Conservation (phyloP, 2,888 invertebrate species). For the Andrena fulva region DNA sequence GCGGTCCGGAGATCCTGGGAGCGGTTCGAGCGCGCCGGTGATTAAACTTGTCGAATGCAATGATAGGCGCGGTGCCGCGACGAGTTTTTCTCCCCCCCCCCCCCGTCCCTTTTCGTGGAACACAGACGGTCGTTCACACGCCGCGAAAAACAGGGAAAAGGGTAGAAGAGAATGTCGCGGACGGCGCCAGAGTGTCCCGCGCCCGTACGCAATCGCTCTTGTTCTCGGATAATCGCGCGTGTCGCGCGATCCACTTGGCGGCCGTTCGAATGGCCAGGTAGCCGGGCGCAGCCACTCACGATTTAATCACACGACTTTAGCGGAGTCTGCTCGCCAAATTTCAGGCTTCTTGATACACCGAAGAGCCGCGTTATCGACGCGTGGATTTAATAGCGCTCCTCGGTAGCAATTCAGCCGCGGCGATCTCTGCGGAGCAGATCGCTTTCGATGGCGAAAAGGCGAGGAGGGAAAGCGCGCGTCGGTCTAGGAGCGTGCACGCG, state of each 20-base stretch:
- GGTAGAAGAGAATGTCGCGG: conserved; percentile 55
- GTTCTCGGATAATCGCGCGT: conserved; percentile 45
- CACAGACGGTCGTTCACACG: conserved; percentile 12
- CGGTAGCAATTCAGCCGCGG: too few relatives aligned
- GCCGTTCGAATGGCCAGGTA: conserved; percentile 6
- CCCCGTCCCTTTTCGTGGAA: conserved; percentile 8
- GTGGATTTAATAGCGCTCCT: too few relatives aligned
- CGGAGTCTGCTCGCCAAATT: too few relatives aligned
- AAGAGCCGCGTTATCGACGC: too few relatives aligned
- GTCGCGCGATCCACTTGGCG: conserved; percentile 3
- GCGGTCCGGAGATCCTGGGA: neutral
- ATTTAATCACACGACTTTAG: neutral
- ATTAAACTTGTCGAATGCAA: neutral
- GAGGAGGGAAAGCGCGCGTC: conserved; percentile 25
- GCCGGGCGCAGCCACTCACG: neutral
- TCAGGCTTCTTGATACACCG: too few relatives aligned
- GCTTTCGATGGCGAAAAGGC: conserved; percentile 4
- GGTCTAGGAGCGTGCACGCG: conserved; percentile 43
- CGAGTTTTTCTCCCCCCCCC: neutral
- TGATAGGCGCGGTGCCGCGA: neutral
- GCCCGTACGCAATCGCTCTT: conserved; percentile 71
- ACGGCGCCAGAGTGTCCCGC: conserved; percentile 73
- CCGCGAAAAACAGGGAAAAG: conserved; percentile 22
- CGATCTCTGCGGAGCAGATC: neutral
- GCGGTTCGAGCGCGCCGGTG: neutral